Evolutionary conservation across 2,888 invertebrate genomes (phyloP).

Genomic region (Druceiella hillmani): DNA sequence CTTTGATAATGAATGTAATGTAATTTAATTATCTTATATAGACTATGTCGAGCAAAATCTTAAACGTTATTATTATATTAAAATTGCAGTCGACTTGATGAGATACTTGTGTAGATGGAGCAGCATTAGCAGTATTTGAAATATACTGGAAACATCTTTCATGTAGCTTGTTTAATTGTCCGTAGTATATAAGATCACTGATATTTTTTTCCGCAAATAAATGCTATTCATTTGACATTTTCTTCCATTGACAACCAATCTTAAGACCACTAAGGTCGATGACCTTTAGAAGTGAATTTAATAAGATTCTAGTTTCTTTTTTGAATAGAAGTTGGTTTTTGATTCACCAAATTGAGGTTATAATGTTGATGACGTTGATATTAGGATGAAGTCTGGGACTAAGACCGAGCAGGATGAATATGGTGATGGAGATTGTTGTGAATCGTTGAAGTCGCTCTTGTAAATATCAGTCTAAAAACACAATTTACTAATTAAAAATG

Average conservation of each 20-base stretch:
- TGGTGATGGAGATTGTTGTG: conserved; percentile 1
- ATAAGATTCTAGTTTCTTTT: background rate
- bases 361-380: conserved; percentile 1
- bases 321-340: background rate
- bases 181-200: background rate
- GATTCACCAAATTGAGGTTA: background rate
- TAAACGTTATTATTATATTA: background rate
- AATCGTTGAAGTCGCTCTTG: background rate
- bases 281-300: background rate
- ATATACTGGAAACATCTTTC: background rate
- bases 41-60: background rate
- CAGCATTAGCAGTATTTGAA: background rate
- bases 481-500: background rate
- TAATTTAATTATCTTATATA: background rate
- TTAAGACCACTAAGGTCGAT: background rate
- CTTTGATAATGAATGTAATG: conserved; percentile 1
- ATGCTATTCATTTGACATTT: background rate
- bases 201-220: background rate
- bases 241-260: background rate
- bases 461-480: background rate
- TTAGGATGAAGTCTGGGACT: background rate
- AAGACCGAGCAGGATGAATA: background rate
- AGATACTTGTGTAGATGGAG: conserved; percentile 1
- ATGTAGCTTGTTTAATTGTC: conserved; percentile 1
- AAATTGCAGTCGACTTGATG: background rate